Base-by-base conservation (phyloP, 2,888 invertebrate species). In the Drosophila engyochracea region DNA sequence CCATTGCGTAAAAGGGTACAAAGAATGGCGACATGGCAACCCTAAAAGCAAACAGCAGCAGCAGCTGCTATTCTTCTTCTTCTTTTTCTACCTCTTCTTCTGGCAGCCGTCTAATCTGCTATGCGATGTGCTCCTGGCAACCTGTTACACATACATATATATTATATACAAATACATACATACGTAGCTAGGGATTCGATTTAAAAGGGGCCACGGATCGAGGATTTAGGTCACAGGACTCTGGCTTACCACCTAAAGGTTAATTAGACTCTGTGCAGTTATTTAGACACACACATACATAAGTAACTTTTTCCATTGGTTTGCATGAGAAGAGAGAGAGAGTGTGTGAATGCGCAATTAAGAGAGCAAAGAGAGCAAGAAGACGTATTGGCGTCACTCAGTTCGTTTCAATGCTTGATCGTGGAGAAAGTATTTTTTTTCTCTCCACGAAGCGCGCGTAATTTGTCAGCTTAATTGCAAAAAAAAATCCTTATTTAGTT, bases 21-120 rank as follows among this genome's bases (percentile, higher is more conserved):
- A 35, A 72, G 57, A 55, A 64, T 44, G 55, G 55, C 37, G 63
- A 65, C 47, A 68, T 65, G 69, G 60, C 79, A 47, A 55, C 66
- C 68, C 66, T 74, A 74, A 41, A 49, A 59, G 59, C 19, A 30
- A 30, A 31, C 10, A 44, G 30, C 22, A 58, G 22, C 58, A 57
- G 72, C 74, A 80, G 70, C 83, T 86, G 87, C 61, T 77, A 70
- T 74, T 68, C 64, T 69, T 71, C 82, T 79, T 67, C 70, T 69
- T 61, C 70, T 75, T 47, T 1, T 25, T 4, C 4, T 41, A 5
- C n/a, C 28, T 28, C 28, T 22, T 69, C 68, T 69, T 63, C 76
- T 75, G 75, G 59, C 81, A 82, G 85, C 76, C 25, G 25, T 9
- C 87, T 86, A 86, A 86, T 86, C 89, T 84, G 67, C 78, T 74